These are phyloP conservation scores for Diorhabda carinulata DNA, from an alignment of 1,140 invertebrate genomes.

Conservation along the genomic window DNA sequence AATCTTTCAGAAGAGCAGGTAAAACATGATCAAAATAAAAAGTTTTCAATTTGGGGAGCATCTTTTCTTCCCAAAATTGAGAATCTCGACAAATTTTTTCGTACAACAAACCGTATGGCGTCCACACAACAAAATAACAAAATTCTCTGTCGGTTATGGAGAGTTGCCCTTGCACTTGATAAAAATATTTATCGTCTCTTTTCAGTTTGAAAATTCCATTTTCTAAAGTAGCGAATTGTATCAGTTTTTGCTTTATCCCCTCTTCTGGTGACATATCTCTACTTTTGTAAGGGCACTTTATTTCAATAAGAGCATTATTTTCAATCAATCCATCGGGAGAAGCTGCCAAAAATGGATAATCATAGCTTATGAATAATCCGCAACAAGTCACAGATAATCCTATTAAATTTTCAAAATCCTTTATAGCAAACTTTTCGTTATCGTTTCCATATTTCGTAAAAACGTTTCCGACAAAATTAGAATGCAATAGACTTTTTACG, in stretches of 20 bases:
- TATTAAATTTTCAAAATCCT: constrained; percentile 18
- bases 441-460: constrained; percentile 26
- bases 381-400: constrained; percentile 22
- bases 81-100: constrained; percentile 27
- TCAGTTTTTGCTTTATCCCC: constrained; percentile 25
- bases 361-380: constrained; percentile 27
- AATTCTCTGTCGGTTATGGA: constrained; percentile 40
- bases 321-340: constrained; percentile 30
- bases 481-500: constrained; percentile 25
- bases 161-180: constrained; percentile 42
- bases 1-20: constrained; percentile 26
- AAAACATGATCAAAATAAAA: constrained; percentile 34
- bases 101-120: constrained; percentile 31
- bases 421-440: constrained; percentile 25
- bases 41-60: constrained; percentile 29
- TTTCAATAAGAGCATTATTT: constrained; percentile 27
- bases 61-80: constrained; percentile 27
- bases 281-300: constrained; percentile 32
- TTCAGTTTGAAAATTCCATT: constrained; percentile 29
- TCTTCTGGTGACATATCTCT: constrained; percentile 22
- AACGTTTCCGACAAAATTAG: constrained; percentile 27
- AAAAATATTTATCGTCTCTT: constrained; percentile 35
- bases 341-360: constrained; percentile 29
- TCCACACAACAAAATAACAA: constrained; percentile 49
- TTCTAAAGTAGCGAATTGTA: constrained; percentile 23